Base-by-base conservation (phyloP, 2,888 invertebrate genomes). In the Alloplasta piceator region DNA sequence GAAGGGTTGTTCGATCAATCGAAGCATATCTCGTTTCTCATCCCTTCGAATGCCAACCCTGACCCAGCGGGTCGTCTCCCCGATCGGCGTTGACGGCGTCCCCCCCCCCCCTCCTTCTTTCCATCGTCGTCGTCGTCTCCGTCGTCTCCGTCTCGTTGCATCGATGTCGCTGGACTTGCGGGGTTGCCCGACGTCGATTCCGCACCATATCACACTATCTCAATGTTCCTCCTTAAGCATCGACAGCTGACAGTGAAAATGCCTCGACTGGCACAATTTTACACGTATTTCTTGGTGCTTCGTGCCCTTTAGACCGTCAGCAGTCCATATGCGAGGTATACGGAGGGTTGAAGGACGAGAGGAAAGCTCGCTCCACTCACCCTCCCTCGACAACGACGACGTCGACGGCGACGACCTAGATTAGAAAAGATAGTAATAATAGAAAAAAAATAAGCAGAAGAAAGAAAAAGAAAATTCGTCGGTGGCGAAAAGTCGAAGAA, bases 81-180 rank as follows among this genome's bases (percentile, higher is more conserved):
- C 64, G 14, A 58, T 36, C 58, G 68, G 63, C 73, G 78, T 70
- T 41, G 46, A 55, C 72, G 68, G n/a, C 70, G 39, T 38, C 50
- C 50, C 14, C 60, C 41, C 60, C 41, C 4, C 50, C 55, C 56
- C 46, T 43, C 3, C 26, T 26, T 26, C 26, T 56, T 46, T 73
- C 56, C 81, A 77, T 74, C 26, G 64, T 55, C 67, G 50, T 43
- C 52, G 41, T 41, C 64, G 66, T 58, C 66, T 48, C 26, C 56
- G 56, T 26, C 56, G 26, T 56, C 56, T 58, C 60, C 70, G 72
- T 63, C 52, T 60, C 78, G 67, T 75, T 77, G 78, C 78, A 78
- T 81, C 78, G 78, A 78, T 74, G 78, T 74, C 78, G 74, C 74
- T 71, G 81, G 77, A 81, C 81, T 81, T 78, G 81, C 77, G 81